These are phyloP conservation scores for Chionodraco myersi DNA, from an alignment of 2,113 vertebrate species.

Conservation along the genomic window DNA sequence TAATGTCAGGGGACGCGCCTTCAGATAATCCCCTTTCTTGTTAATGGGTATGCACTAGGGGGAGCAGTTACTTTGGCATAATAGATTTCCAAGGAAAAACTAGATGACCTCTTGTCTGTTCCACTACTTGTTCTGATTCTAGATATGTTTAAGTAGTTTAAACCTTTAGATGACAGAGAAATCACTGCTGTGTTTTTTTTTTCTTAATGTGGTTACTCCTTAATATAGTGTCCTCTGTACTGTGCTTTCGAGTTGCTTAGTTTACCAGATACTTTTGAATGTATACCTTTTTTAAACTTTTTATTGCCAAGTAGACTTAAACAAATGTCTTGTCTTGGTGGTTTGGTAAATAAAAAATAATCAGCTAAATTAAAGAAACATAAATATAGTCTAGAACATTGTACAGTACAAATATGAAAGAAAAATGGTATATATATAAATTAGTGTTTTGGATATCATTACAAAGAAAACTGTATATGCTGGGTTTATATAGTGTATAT, in stretches of 20 bases:
- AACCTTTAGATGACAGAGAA: slow-evolving; percentile 3
- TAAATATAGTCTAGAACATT: background rate
- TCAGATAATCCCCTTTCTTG: slow-evolving; percentile 70
- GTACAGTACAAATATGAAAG: too few relatives aligned
- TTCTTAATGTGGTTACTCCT: background rate
- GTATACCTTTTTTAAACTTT: background rate
- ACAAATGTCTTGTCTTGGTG: background rate
- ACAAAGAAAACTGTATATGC: too few relatives aligned
- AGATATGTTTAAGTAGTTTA: slow-evolving; percentile 2
- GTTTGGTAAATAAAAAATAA: background rate
- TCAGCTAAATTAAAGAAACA: background rate
- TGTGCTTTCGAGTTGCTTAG: background rate
- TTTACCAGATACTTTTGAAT: too few relatives aligned
- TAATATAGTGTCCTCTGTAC: background rate
- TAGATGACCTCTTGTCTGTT: slow-evolving; percentile 38
- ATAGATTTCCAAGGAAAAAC: slow-evolving; percentile 41
- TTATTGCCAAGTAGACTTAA: background rate
- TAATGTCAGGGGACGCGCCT: slow-evolving; percentile 73
- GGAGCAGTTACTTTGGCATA: slow-evolving; percentile 53
- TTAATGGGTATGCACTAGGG: slow-evolving; percentile 57
- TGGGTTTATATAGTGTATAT: too few relatives aligned
- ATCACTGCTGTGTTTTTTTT: background rate
- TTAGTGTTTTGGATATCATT: too few relatives aligned
- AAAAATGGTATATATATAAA: background rate
- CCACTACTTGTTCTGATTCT: slow-evolving; percentile 5